These are phyloP conservation scores for Anoncus sp. DNA, from an alignment of 2,888 invertebrate genomes.

Conservation along the genomic window DNA sequence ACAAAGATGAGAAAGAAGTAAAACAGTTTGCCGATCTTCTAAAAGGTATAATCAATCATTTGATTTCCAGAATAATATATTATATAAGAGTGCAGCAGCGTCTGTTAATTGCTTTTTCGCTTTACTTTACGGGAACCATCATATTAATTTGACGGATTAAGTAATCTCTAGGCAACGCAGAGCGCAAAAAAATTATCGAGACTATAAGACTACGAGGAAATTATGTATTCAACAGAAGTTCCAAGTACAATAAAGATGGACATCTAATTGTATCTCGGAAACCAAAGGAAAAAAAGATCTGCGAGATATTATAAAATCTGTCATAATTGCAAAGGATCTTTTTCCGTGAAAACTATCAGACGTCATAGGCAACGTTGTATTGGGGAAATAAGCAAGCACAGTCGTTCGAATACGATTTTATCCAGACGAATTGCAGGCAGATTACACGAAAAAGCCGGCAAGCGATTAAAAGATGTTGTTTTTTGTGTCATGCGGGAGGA, in stretches of 20 bases:
- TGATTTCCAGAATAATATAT: not conserved
- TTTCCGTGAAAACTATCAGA: not conserved
- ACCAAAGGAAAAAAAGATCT: not conserved
- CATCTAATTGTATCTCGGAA: not conserved
- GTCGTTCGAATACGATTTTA: not conserved
- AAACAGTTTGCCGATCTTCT: constrained; percentile 1
- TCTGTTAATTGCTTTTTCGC: not conserved
- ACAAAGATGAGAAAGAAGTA: not conserved
- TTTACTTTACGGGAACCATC: not conserved
- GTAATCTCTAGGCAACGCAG: constrained; percentile 16
- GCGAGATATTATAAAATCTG: not conserved
- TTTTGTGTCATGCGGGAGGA: constrained; percentile 33
- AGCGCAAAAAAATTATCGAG: constrained; percentile 33
- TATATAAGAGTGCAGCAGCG: too few relatives aligned
- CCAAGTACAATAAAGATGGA: constrained; percentile 18
- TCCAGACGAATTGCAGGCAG: constrained; percentile 21
- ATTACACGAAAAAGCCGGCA: constrained; percentile 22
- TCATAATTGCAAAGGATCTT: not conserved
- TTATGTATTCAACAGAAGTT: constrained; percentile 12
- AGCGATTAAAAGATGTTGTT: constrained; percentile 23
- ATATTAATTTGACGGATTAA: not conserved
- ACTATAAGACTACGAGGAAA: constrained; percentile 26
- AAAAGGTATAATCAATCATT: constrained; percentile 23
- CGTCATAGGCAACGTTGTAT: constrained; percentile 2
- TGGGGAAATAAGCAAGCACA: not conserved